phyloP scores from a whole-genome alignment of 2,113 vertebrate genomes.

The Pomatorhinus ruficollis region DNA sequence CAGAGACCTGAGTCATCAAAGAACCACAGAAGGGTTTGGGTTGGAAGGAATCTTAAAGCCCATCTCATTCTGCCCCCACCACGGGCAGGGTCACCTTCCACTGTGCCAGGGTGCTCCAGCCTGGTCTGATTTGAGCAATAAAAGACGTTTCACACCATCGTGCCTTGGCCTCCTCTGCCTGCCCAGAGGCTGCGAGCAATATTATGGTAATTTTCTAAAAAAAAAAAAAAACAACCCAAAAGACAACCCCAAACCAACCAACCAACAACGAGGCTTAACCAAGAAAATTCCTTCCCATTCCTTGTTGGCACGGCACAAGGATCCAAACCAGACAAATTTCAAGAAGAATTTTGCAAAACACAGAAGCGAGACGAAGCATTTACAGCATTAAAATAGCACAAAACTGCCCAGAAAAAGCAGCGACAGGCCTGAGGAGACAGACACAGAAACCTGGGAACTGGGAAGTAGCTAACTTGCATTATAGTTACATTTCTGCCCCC shows the following conservation, averaged over 20 bases:
- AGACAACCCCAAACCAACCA: not conserved
- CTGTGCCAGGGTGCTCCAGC: not conserved
- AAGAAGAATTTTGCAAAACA: not conserved
- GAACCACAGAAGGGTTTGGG: not conserved
- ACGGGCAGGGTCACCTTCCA: not conserved
- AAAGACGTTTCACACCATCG: accelerated
- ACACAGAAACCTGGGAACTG: accelerated
- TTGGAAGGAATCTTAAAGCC: not conserved
- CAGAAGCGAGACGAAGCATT: not conserved
- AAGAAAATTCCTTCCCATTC: not conserved
- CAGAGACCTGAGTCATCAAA: not conserved
- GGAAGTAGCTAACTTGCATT: accelerated
- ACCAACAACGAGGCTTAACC: no score
- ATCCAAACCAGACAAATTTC: accelerated
- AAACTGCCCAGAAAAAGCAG: not conserved
- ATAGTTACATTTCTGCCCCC: accelerated
- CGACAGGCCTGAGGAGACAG: not conserved
- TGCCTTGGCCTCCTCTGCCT: not conserved
- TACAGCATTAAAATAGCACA: not conserved
- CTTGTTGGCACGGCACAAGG: accelerated
- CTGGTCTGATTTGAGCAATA: not conserved
- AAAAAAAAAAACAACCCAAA: no score
- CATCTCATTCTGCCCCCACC: not conserved
- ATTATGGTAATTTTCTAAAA: accelerated
- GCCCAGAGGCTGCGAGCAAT: accelerated